Evolutionary conservation across 2,113 vertebrate genomes (phyloP).

Genomic region (Tachuris rubrigastra): DNA sequence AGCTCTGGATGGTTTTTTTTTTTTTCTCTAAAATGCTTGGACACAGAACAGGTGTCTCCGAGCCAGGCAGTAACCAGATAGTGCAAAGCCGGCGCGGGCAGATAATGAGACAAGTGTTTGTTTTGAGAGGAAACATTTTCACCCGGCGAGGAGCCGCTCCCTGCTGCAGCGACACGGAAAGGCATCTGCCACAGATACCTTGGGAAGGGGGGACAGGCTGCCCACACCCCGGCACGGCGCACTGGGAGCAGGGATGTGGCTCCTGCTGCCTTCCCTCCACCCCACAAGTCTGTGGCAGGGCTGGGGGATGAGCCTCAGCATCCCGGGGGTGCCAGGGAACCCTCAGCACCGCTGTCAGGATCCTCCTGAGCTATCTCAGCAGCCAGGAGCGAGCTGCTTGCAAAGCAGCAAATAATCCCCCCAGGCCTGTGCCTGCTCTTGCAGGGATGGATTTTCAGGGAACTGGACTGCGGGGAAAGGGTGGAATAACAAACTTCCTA

Average conservation of each 20-base stretch:
- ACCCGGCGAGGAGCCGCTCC: neutral
- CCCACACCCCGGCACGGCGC: neutral
- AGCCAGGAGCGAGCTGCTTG: neutral
- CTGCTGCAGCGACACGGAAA: neutral
- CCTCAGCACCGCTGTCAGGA: fast-evolving
- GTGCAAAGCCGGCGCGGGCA: neutral
- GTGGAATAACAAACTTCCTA: neutral
- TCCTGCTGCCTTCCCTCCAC: neutral
- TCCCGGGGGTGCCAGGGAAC: fast-evolving
- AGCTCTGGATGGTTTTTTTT: conserved; percentile 41
- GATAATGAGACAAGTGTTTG: conserved; percentile 52
- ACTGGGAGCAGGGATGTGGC: fast-evolving
- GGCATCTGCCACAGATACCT: neutral
- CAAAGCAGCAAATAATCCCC: neutral
- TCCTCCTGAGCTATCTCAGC: neutral
- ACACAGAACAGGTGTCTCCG: conserved; percentile 61
- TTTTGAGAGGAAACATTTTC: conserved; percentile 2
- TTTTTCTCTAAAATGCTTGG: conserved; percentile 53
- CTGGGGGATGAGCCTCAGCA: neutral
- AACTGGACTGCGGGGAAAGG: neutral
- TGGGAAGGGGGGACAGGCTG: neutral
- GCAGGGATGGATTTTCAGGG: neutral
- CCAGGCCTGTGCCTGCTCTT: neutral
- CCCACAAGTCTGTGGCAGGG: fast-evolving
- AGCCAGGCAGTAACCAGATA: conserved; percentile 49